Evolutionary conservation across 2,113 vertebrate genomes (phyloP).

Genomic region (Ciconia stormi): DNA sequence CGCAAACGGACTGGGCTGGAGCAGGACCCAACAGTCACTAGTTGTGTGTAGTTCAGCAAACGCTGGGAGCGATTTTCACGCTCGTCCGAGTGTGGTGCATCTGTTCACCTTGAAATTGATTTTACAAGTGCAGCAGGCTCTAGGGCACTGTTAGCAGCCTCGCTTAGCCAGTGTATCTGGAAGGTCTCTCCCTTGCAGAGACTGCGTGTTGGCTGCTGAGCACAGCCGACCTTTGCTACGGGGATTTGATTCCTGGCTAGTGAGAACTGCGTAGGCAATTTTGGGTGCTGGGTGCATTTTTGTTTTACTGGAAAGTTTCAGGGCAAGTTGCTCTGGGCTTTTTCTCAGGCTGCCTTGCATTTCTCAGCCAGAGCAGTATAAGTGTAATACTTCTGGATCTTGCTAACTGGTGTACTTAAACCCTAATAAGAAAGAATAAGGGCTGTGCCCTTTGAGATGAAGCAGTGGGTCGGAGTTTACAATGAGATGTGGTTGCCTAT

Average conservation of each 20-base stretch:
- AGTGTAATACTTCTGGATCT: neutral
- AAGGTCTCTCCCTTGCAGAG: neutral
- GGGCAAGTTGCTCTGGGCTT: neutral
- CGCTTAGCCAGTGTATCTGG: neutral
- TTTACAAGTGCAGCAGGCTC: neutral
- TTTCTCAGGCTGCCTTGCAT: neutral
- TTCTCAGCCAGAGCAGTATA: neutral
- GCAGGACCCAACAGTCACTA: neutral
- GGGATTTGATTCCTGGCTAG: neutral
- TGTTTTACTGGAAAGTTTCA: neutral
- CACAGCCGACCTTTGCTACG: neutral
- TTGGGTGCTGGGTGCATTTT: constrained; percentile 18
- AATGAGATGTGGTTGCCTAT: neutral
- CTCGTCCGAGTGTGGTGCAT: neutral
- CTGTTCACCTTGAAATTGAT: constrained; percentile 60
- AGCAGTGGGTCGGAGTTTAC: neutral
- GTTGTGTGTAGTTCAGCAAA: neutral
- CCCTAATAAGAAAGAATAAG: neutral
- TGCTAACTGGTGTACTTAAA: neutral
- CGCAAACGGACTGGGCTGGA: neutral
- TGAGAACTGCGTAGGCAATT: neutral
- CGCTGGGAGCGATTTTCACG: neutral
- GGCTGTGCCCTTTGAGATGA: neutral
- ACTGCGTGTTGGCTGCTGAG: neutral
- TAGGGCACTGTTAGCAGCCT: neutral